Base-by-base conservation (phyloP, 2,888 invertebrate species). In the Helicoverpa assulta region DNA sequence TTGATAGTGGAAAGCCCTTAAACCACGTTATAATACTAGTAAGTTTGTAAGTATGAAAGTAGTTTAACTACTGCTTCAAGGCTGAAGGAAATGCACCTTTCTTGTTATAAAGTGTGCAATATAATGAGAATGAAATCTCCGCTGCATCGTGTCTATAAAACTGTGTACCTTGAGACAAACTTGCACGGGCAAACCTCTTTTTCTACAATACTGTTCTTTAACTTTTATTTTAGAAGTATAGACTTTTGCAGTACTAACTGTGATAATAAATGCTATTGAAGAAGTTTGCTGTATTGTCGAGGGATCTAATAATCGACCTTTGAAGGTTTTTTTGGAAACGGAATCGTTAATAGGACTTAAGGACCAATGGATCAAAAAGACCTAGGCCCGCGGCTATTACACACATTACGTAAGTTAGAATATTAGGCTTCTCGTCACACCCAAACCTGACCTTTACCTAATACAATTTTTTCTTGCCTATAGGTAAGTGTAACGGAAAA, bases 91-190 rank as follows among this genome's bases (percentile, higher is more conserved):
- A 76, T 71, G 61, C 72, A 67, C 67, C 61, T 67, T 55, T 66
- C 58, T 67, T 76, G 77, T 76, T 71, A 62, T 65, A 80, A 65
- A 76, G 59, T 59, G 55, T 26, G 40, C 65, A 47, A 78, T 73
- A 73, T 78, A 76, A 80, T 68, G 62, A 78, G 54, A 66, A 77
- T 72, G 47, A 68, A 66, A 72, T 68, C 80, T 65, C 80, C 63
- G 62, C 62, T 60, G 81, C 56, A 51, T 73, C 72, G 59, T 76
- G 54, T 69, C 63, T 74, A 76, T 67, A 65, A 76, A 78, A 67
- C 71, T 59, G 52, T 63, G 64, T 55, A 54, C 21, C 16, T 59
- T 51, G 62, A 62, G 70, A 62, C 51, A 60, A 78, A 68, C 60
- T 61, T 50, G 60, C 60, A 57, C 33, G 56, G 76, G 64, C 50